Evolutionary conservation across 2,797 vertebrate genomes (phyloP).

Genomic region (Onychomys leucogaster): DNA sequence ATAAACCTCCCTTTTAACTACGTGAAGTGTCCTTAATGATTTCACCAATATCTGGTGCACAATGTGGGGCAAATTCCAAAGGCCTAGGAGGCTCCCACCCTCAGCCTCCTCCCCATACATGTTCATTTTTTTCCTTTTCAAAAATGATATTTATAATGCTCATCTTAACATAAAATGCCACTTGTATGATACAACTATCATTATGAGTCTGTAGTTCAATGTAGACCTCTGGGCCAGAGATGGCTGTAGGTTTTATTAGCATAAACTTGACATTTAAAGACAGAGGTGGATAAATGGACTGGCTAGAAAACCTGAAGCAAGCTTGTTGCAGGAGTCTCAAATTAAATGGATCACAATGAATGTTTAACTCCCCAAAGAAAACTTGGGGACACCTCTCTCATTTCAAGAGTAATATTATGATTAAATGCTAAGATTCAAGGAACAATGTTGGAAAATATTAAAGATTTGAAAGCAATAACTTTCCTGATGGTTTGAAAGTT

Average conservation of each 20-base stretch:
- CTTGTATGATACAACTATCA: neutral
- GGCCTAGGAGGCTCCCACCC: no score
- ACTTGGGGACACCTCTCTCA: neutral
- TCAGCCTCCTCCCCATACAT: no score
- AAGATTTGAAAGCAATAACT: neutral
- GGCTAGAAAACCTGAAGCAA: neutral
- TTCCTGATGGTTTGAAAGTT: neutral
- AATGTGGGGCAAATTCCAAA: no score
- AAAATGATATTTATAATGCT: neutral
- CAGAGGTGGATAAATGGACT: neutral
- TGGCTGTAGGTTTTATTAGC: neutral
- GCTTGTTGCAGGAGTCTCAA: neutral
- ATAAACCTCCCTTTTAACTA: no score
- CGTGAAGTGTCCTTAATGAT: no score
- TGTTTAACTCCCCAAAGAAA: neutral
- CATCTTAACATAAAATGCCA: neutral
- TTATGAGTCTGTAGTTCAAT: neutral
- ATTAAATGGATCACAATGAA: neutral
- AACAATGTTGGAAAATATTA: neutral
- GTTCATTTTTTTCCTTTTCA: neutral
- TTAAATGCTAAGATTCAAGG: neutral
- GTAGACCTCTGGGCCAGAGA: no score
- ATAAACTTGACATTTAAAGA: neutral
- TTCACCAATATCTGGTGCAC: no score
- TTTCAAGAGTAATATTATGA: neutral